Percentiles rank a stretch among this genome's conserved stretches.
Evolutionary conservation across 2,888 invertebrate genomes (phyloP).

Genomic region (Noctuana brunneofusca): DNA sequence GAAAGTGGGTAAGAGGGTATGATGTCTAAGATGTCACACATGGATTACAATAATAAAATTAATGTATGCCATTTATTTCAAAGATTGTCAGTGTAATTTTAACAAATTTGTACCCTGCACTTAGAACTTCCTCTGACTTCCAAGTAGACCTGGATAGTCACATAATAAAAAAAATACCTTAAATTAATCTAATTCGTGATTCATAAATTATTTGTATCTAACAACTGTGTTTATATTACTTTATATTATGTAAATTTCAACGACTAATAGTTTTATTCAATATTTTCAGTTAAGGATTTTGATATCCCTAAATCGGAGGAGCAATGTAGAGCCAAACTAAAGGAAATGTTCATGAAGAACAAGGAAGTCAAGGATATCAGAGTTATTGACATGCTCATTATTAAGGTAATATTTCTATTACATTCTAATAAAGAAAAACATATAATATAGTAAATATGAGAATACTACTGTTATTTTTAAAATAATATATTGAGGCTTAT

Average conservation of each 20-base stretch:
- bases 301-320: slow-evolving; percentile 90
- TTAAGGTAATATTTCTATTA: slow-evolving; percentile 85
- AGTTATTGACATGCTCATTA: slow-evolving; percentile 94
- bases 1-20: too few relatives aligned
- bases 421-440: neutral
- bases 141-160: too few relatives aligned
- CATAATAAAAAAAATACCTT: too few relatives aligned
- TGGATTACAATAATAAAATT: too few relatives aligned
- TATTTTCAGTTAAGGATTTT: slow-evolving; percentile 89
- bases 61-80: too few relatives aligned
- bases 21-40: too few relatives aligned
- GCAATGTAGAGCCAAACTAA: slow-evolving; percentile 87
- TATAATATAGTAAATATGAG: too few relatives aligned
- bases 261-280: neutral
- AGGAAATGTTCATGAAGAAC: slow-evolving; percentile 90
- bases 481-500: too few relatives aligned
- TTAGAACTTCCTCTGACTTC: too few relatives aligned
- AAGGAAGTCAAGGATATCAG: slow-evolving; percentile 91
- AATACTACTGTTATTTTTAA: too few relatives aligned
- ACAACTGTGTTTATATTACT: neutral
- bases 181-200: neutral
- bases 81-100: too few relatives aligned
- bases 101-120: too few relatives aligned
- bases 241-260: neutral
- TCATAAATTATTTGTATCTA: neutral